Conservation (phyloP, 2,797 vertebrate genomes). For the Urocyon cinereoargenteus region DNA sequence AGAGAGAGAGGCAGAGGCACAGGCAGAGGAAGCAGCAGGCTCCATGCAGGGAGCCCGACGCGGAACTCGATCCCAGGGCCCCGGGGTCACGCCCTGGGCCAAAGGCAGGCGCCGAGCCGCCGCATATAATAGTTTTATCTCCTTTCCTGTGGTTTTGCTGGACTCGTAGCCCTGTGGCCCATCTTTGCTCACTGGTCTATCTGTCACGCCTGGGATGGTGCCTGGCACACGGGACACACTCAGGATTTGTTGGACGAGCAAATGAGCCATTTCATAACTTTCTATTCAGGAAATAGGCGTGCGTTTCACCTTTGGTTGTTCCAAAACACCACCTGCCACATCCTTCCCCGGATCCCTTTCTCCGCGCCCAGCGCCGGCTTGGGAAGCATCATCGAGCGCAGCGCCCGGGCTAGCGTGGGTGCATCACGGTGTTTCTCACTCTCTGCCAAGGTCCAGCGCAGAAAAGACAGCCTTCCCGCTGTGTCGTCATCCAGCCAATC, state of each 20-base stretch:
- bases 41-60: no score
- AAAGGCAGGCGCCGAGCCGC: no score
- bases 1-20: no score
- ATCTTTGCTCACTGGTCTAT: not conserved
- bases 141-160: not conserved
- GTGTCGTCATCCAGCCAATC: slow-evolving; percentile 85
- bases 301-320: slow-evolving; percentile 61
- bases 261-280: slow-evolving; percentile 53
- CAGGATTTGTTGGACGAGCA: slow-evolving; percentile 7
- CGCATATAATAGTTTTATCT: not conserved
- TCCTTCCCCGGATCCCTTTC: slow-evolving; percentile 70
- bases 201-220: not conserved
- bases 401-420: slow-evolving; percentile 72
- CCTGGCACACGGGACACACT: not conserved
- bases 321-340: slow-evolving; percentile 71
- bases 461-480: slow-evolving; percentile 85
- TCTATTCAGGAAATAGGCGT: slow-evolving; percentile 58
- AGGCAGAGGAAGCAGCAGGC: no score
- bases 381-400: slow-evolving; percentile 66
- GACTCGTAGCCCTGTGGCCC: not conserved
- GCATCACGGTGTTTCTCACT: slow-evolving; percentile 75
- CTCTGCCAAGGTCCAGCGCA: slow-evolving; percentile 79
- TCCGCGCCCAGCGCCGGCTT: slow-evolving; percentile 69
- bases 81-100: no score
- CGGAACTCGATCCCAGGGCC: no score